phyloP scores from a whole-genome alignment of 1,140 invertebrate species.

The Drosophila trapezifrons region DNA sequence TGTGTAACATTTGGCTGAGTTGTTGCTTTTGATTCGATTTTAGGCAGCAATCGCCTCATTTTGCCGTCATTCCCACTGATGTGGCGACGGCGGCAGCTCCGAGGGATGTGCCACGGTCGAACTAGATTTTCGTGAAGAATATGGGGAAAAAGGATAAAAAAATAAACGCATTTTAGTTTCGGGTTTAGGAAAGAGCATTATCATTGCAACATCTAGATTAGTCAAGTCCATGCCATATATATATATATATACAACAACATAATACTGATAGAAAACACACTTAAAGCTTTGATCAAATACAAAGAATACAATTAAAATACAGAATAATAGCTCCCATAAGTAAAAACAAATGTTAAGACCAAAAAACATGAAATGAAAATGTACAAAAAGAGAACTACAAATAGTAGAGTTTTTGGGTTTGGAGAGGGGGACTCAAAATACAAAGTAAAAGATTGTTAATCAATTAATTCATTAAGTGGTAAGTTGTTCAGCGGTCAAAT shows the following conservation, averaged over 20 bases:
- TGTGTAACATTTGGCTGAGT: slow-evolving; percentile 41
- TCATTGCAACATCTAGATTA: slow-evolving; percentile 18
- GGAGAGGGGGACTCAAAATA: slow-evolving; percentile 24
- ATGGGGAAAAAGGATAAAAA: slow-evolving; percentile 1
- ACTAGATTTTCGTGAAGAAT: slow-evolving; percentile 79
- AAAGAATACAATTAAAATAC: slow-evolving; percentile 30
- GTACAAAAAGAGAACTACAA: slow-evolving; percentile 38
- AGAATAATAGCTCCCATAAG: slow-evolving; percentile 43
- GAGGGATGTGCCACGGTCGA: slow-evolving; percentile 98
- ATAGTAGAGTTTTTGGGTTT: slow-evolving; percentile 24
- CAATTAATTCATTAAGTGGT: slow-evolving; percentile 44
- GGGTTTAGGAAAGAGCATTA: not conserved
- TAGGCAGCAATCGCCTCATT: slow-evolving; percentile 84
- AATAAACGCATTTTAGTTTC: slow-evolving; percentile 24
- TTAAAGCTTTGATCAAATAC: slow-evolving; percentile 32
- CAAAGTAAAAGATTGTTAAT: slow-evolving; percentile 47
- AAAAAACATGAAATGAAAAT: slow-evolving; percentile 43
- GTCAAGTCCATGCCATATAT: slow-evolving; percentile 25
- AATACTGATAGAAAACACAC: slow-evolving; percentile 34
- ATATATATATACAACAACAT: slow-evolving; percentile 5
- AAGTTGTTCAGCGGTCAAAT: slow-evolving; percentile 57
- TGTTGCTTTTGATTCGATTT: slow-evolving; percentile 70
- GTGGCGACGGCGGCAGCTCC: slow-evolving; percentile 97
- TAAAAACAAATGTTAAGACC: slow-evolving; percentile 27
- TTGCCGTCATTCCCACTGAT: slow-evolving; percentile 96